Evolutionary conservation across 2,797 vertebrate genomes (phyloP), one percentile per base, ranked within the genome.

Genomic region (Tolypeutes matacus): DNA sequence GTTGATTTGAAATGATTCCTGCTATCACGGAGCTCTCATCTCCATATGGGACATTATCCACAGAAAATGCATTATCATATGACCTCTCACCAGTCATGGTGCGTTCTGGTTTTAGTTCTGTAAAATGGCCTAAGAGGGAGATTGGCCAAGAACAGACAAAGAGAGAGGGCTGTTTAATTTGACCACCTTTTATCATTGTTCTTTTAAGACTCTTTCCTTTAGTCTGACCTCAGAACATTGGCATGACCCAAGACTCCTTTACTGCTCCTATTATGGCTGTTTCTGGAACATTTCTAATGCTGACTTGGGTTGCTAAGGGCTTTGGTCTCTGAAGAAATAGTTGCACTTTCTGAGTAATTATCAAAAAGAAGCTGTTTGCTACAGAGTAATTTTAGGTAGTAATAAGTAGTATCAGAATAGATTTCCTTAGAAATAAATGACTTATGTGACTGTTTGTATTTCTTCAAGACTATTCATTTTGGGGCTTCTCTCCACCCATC

Each of bases 401-500:
- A 84, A 86, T 56, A 84, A 70, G 60, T 58, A 80, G 25, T 21
- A 70, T 21, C 77, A 87, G 60, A 83, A 84, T 21, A 81, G 42
- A 73, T 49, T 94, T 76, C 18, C 21, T 90, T 88, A 93, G 89
- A 88, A 86, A 76, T 11, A 70, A 93, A 87, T 83, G 58, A 81
- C 58, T 58, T 80, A 42, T 0, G 0, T 42, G 58, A 58, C 11
- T 10, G 23, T 87, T 78, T 81, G 7, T 67, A 34, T 77, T 87
- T 90, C 90, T 86, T 88, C 46, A 23, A 56, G 72, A 46, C n/a
- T 46, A 51, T 25, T 51, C 42, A 18, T 53, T 89, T 76, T 69
- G 27, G 36, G 46, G 31, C 7, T 75, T 46, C 49, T 76, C 23
- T 58, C 25, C 42, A 84, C n/a, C 14, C 62, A n/a, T 17, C 11